Evolutionary conservation across 2,113 vertebrate species (phyloP), one percentile per base, ranked within the genome.

Genomic region (human): DNA sequence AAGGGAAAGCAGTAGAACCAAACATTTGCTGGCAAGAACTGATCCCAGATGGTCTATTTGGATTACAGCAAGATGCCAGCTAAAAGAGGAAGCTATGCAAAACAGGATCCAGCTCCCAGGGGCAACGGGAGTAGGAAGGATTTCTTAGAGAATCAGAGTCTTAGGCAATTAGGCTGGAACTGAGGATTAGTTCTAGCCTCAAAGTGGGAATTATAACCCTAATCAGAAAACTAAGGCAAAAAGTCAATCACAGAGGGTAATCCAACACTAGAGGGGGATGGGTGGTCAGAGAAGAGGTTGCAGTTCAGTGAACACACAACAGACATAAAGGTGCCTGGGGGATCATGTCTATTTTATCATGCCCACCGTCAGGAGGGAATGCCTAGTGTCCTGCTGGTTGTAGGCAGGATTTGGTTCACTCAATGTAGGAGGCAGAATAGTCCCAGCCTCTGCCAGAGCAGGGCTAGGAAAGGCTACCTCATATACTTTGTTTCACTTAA

Each of bases 141-240:
- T 72, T 91, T 93, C 43, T 85, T 88, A 43, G n/a, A 93, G 30
- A 89, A 88, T 94, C 35, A 83, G 64, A 30, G 32, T 59, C 30
- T 35, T 35, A 40, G 7, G 2, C 38, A 64, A 6, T 85, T 12
- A 48, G 23, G 18, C 43, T 75, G 76, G 20, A 93, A 82, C 43
- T 90, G 55, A 82, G 32, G 22, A 43, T 32, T 90, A 92, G 45
- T 16, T 61, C 52, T 80, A 75, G 14, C 40, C 57, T 94, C 52
- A 68, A 72, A 32, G 9, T 76, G 14, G 85, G 43, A 96, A 88
- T 90, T 90, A 79, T 17, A 88, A 50, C 4, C 70, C 32, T 88
- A 94, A 87, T 92, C 55, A 95, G 55, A 87, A 89, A 94, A 68
- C 30, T 23, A 75, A 89, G 27, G 7, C 32, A 66, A 92, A 96